Base-by-base conservation (phyloP, 2,888 invertebrate genomes). In the Ornithoptera priamus region DNA sequence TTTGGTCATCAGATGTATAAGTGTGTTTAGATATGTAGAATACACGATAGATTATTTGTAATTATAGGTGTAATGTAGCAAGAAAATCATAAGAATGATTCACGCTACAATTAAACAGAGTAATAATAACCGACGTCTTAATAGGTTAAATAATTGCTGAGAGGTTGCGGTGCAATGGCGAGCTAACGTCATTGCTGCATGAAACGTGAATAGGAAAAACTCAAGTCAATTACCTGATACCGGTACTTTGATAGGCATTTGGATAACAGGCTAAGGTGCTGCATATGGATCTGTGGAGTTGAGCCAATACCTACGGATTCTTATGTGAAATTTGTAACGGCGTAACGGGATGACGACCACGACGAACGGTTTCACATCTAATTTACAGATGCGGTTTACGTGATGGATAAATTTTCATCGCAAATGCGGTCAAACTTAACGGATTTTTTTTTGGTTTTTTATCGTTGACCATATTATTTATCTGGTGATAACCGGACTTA, bases 201-300 rank as follows among this genome's bases (percentile, higher is more conserved):
- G 82, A 80, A 85, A 90, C 90, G 90, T 90, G 90, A 77, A 72
- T 75, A 73, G 84, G 85, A 82, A 86, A 85, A 85, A 82, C 83
- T 79, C 78, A 78, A 75, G 75, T 79, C 77, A 79, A 80, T 82
- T 81, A 84, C 79, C 18, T 4, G 53, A n/a, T 53, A 53, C 53
- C 53, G 77, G 73, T 78, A 81, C 80, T 81, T 81, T 82, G 78
- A 79, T 79, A 77, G 71, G 69, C 71, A 69, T 72, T 74, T 73
- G 74, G 73, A 70, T 69, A 65, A 65, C 62, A 71, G 79, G 80
- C 78, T 81, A 80, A 79, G 80, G 80, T 73, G 74, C 76, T 72
- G 71, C 30, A 67, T 70, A 65, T 65, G 69, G 69, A 56, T 50
- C 59, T 53, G 64, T 70, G 70, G 70, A 70, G 17, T 39, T 22